Percentiles rank a stretch among this genome's conserved stretches.
Conservation (phyloP, 2,888 invertebrate genomes). For the Physocephala rufipes region DNA sequence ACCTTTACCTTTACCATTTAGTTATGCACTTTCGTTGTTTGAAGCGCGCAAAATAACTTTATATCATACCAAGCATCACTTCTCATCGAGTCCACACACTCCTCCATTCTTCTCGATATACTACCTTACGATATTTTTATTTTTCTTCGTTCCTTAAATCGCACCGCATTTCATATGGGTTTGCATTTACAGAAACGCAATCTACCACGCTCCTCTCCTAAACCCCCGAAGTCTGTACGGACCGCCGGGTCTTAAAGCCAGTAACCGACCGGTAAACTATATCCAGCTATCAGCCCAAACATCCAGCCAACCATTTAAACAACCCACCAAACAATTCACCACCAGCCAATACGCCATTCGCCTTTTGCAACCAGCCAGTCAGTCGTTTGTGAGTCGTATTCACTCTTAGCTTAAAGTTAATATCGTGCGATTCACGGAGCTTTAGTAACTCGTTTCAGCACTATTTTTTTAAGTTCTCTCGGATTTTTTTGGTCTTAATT, state of each 20-base stretch:
- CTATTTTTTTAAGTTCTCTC: too few species aligned
- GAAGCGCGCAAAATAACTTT: slow-evolving; percentile 16
- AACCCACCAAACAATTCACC: too few species aligned
- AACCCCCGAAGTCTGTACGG: background rate
- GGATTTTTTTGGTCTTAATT: slow-evolving; percentile 4
- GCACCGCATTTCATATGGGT: too few species aligned
- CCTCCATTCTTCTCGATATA: background rate
- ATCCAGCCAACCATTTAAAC: too few species aligned
- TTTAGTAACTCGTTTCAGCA: background rate
- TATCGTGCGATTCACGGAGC: background rate
- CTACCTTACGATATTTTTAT: background rate
- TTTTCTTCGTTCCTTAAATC: too few species aligned
- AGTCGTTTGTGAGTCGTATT: slow-evolving; percentile 14
- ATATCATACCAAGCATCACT: background rate
- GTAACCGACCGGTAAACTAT: background rate
- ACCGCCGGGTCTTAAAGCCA: background rate
- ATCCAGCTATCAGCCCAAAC: too few species aligned
- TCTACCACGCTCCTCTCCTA: background rate
- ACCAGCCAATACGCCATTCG: too few species aligned
- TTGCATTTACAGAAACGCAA: too few species aligned
- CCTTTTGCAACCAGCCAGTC: background rate
- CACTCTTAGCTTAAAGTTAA: slow-evolving; percentile 27
- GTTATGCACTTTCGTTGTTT: slow-evolving; percentile 22
- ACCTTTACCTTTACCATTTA: background rate
- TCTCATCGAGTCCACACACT: background rate